These are phyloP conservation scores for Oreochromis aureus DNA, from an alignment of 2,113 vertebrate species.

Conservation along the genomic window DNA sequence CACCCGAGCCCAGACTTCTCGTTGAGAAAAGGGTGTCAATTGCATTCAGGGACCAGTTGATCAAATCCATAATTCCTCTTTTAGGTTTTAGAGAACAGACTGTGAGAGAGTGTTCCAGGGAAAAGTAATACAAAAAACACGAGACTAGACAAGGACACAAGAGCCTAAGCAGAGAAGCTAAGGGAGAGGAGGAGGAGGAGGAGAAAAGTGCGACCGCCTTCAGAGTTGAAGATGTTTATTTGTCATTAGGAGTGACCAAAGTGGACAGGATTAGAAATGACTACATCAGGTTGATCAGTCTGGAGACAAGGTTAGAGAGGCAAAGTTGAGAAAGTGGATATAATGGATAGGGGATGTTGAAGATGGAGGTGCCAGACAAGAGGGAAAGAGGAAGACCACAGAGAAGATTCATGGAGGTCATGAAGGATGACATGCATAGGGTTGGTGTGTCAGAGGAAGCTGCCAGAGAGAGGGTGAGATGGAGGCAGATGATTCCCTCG, in stretches of 20 bases:
- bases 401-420: neutral
- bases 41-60: too few species aligned
- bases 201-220: too few species aligned
- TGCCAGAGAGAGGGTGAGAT: neutral
- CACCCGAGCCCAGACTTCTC: too few species aligned
- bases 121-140: too few species aligned
- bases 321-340: neutral
- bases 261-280: neutral
- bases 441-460: neutral
- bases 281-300: neutral
- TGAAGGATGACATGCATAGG: neutral
- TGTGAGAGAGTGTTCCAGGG: neutral
- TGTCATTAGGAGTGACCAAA: neutral
- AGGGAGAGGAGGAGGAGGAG: too few species aligned
- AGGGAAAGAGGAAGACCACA: neutral
- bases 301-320: neutral
- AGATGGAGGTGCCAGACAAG: neutral
- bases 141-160: too few species aligned
- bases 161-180: too few species aligned
- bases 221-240: neutral
- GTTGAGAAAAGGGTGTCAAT: too few species aligned
- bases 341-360: neutral
- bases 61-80: too few species aligned
- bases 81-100: too few species aligned
- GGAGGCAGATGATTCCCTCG: neutral